Base-by-base conservation (phyloP, 2,113 vertebrate species). In the Carassius gibelio region DNA sequence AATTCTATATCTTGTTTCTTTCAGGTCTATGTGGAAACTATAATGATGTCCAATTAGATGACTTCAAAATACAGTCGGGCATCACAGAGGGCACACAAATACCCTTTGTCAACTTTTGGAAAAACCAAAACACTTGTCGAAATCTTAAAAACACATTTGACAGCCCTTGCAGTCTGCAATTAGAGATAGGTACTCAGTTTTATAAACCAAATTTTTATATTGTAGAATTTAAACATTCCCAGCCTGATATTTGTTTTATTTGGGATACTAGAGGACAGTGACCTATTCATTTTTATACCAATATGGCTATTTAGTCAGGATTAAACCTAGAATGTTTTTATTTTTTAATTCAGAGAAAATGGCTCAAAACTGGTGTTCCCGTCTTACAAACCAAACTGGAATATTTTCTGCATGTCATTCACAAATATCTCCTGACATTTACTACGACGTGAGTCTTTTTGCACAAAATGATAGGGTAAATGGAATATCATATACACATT, bases 361-460 rank as follows among this genome's bases (percentile, higher is more conserved):
- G 59, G 97, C 98, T 23, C 93, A 94, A 83, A 79, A 94, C 69
- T 98, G 96, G 97, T 99, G 98, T 71, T 90, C 93, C 3, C 75
- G 87, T 84, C 94, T 99, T 57, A 93, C 92, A 0, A 88, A 96
- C 8, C 21, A 88, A 26, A 57, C 0, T 0, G 96, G 95, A 61
- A 84, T 93, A 84, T 99, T 99, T 86, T 90, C 96, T 64, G 30
- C 34, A n/a, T 99, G 98, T 86, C 98, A 99, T 48, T 75, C 91
- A 11, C 88, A 91, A 14, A 90, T 98, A 84, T 89, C 90, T 89
- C 97, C 97, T 19, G 55, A 83, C 15, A 55, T 87, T 57, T 98
- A 96, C 87, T n/a, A 95, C 85, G 78, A 87, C 88, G 98, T 99
- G 94, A 86, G 93, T 88, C 1, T 75, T 71, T 11, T 11, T 71